Evolutionary conservation across 2,797 vertebrate species (phyloP), one percentile per base, ranked within the genome.

Genomic region (Phalloptychus januarius): DNA sequence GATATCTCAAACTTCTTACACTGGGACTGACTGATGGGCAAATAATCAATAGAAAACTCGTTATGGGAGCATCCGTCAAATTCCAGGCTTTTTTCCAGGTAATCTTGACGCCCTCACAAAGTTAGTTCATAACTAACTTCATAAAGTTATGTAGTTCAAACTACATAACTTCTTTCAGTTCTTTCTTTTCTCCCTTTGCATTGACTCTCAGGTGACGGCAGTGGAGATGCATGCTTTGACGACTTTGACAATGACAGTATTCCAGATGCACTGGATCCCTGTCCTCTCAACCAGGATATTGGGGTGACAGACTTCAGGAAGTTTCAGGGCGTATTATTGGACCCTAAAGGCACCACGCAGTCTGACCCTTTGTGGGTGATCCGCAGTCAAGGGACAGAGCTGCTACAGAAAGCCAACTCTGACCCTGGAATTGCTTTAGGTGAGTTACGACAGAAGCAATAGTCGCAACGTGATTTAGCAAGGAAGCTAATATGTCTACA

Each of bases 301-400:
- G 95, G 96, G 4, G 95, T 96, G 67, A 98, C 97, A 0, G 98
- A 99, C 92, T 98, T 99, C 92, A 94, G 97, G 82, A 99, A 96
- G 89, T 99, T 99, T 92, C 98, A 99, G 86, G 98, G 97, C 93
- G 98, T 99, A 74, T 95, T 96, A 63, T 79, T 99, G 89, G 98
- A 99, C 90, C 98, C 98, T 50, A 98, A 97, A 91, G 98, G 98
- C 79, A 99, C 98, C 79, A 97, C 97, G 1, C 98, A 99, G 89
- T 98, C 98, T 0, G 98, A 99, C 85, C 97, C 98, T 8, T 97
- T 97, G 78, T 99, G 98, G 98, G 96, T 98, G 82, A 97, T 99
- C 89, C 96, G 97, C 48, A 97, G 98, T 86, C 97, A 99, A 80
- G 98, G 98, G 86, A 98, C 96, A 54, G 98, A 99, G 89, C 91